A percentile compares a stretch with the other conserved stretches of the same genome.
Conservation (phyloP, 2,113 vertebrate genomes). For the Silurus meridionalis region DNA sequence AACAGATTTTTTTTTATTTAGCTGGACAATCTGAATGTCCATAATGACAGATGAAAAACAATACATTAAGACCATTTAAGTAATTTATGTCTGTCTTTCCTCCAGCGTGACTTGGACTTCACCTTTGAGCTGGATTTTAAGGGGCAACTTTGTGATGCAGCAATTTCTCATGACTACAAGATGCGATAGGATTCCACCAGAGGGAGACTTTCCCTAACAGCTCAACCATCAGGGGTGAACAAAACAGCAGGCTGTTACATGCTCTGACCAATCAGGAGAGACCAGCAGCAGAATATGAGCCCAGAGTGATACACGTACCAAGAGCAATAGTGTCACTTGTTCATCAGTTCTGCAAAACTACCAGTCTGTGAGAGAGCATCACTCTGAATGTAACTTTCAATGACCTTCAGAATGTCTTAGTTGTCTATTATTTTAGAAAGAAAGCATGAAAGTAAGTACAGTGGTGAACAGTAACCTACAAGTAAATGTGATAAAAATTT, state of each 20-base stretch:
- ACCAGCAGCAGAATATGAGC: slow-evolving; percentile 16
- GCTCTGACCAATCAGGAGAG: slow-evolving; percentile 35
- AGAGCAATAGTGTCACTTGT: slow-evolving; percentile 46
- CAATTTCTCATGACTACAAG: slow-evolving; percentile 96
- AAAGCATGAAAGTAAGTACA: slow-evolving; percentile 35
- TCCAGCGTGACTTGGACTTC: slow-evolving; percentile 94
- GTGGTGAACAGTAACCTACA: slow-evolving; percentile 33
- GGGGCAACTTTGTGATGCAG: slow-evolving; percentile 95
- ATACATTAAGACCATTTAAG: neutral
- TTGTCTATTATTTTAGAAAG: slow-evolving; percentile 45
- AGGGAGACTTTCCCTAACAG: slow-evolving; percentile 21
- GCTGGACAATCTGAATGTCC: neutral
- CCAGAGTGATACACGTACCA: slow-evolving; percentile 30
- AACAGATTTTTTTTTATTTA: neutral
- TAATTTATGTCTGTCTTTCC: slow-evolving; percentile 7
- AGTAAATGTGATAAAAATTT: slow-evolving; percentile 9
- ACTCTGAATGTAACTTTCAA: slow-evolving; percentile 47
- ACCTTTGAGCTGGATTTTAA: slow-evolving; percentile 97
- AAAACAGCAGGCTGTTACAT: slow-evolving; percentile 12
- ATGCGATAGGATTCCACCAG: slow-evolving; percentile 81
- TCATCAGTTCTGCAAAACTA: slow-evolving; percentile 34
- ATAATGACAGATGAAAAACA: neutral
- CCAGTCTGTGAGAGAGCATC: slow-evolving; percentile 42
- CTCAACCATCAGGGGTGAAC: neutral
- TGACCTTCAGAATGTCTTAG: slow-evolving; percentile 38